Evolutionary conservation across 2,888 invertebrate species (phyloP), one percentile per base, ranked within the genome.

Genomic region (Meloe dianella): DNA sequence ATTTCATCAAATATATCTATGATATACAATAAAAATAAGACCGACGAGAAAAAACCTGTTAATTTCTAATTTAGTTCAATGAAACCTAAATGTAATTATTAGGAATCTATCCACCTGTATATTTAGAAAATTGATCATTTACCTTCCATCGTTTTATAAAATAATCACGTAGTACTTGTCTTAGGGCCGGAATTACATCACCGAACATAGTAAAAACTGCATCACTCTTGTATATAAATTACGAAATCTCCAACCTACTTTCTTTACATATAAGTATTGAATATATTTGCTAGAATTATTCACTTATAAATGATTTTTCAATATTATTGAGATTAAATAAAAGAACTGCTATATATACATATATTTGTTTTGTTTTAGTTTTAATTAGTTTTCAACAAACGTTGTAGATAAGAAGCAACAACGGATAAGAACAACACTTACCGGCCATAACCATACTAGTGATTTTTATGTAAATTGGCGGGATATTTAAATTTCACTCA

Each of bases 381-480:
- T 14, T 12, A 2, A 35, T 35, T 14, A 35, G 14, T 27, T 27
- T 27, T 27, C 38, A 12, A 54, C 54, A 54, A n/a, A 54, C 54
- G 54, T 20, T 54, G 3, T 12, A 12, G 2, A 10, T 24, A 54
- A 24, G 24, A 54, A 54, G 54, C 54, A 54, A 54, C 27, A 38
- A 38, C 38, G 38, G 24, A 32, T 74, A 75, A 56, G 74, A 74
- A 72, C 86, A 85, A 85, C 86, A 90, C 91, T 91, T 90, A 91
- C 91, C 91, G 91, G 91, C 91, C 91, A 91, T 91, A 90, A 79
- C 77, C 71, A 74, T 77, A 73, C 76, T 76, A 77, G 78, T 22
- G 32, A 41, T 41, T 24, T 59, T 22, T 20, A 29, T 22, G 14
- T n/a, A 27, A n/a, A 41, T 27, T 41, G 60, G 73, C 75, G 76